A percentile compares a stretch with the other conserved stretches of the same genome.
phyloP scores from a whole-genome alignment of 2,113 vertebrate species.

The Chaetops frenatus region DNA sequence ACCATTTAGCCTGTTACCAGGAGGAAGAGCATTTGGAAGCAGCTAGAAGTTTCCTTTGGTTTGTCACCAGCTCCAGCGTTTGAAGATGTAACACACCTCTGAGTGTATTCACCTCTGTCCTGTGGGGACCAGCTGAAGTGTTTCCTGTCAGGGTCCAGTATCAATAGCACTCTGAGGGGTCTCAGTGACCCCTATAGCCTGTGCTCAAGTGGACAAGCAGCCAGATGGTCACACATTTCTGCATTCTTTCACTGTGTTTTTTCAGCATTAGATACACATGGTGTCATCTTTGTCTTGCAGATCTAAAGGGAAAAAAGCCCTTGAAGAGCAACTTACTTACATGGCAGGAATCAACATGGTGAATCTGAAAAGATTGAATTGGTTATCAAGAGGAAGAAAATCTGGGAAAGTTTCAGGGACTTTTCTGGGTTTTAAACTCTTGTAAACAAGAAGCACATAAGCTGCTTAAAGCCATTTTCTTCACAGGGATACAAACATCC shows the following conservation, averaged over 20 bases:
- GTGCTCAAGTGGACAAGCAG: slow-evolving; percentile 73
- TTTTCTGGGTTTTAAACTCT: neutral
- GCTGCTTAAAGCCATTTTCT: neutral
- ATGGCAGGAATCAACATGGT: neutral
- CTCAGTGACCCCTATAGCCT: slow-evolving; percentile 76
- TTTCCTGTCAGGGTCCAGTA: slow-evolving; percentile 64
- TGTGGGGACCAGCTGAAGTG: slow-evolving; percentile 65
- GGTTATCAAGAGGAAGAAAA: neutral
- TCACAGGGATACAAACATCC: neutral
- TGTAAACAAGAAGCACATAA: neutral
- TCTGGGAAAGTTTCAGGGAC: neutral
- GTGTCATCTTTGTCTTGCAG: slow-evolving; percentile 14
- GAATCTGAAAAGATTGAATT: neutral
- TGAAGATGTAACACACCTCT: slow-evolving; percentile 47
- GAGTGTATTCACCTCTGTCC: slow-evolving; percentile 41
- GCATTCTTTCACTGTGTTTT: slow-evolving; percentile 71
- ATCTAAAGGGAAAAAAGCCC: slow-evolving; percentile 1
- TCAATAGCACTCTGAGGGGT: slow-evolving; percentile 66
- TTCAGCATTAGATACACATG: slow-evolving; percentile 8
- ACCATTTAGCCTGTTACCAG: neutral
- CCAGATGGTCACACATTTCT: slow-evolving; percentile 69
- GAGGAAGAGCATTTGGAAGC: neutral
- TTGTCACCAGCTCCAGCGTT: slow-evolving; percentile 26
- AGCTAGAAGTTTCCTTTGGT: slow-evolving; percentile 9
- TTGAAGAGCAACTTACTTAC: neutral